These are phyloP conservation scores for Aphelenchoides avenae DNA, from an alignment of 1,140 invertebrate species.

Conservation along the genomic window DNA sequence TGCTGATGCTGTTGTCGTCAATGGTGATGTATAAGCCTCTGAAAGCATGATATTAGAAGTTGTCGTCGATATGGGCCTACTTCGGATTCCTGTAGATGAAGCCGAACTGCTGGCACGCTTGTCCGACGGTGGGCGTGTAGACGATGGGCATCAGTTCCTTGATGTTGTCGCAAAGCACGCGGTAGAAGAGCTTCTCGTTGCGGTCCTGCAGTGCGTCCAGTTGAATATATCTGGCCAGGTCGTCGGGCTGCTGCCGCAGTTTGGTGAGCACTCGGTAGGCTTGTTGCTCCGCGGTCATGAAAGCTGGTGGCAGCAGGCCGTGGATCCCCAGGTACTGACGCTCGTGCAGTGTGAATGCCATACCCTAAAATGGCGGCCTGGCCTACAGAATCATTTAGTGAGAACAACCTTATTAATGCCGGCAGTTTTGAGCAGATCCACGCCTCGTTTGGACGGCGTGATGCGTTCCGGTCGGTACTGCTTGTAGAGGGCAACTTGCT, in stretches of 20 bases:
- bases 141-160: conserved; percentile 84
- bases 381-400: conserved; percentile 4
- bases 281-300: conserved; percentile 87
- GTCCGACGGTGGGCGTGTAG: conserved; percentile 81
- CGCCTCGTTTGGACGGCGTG: conserved; percentile 50
- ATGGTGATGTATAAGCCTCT: conserved; percentile 88
- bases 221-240: conserved; percentile 58
- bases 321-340: conserved; percentile 85
- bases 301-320: conserved; percentile 82
- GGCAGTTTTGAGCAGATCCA: conserved; percentile 56
- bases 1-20: conserved; percentile 80
- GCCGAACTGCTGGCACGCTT: conserved; percentile 93
- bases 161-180: conserved; percentile 83
- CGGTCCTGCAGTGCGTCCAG: conserved; percentile 67
- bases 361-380: conserved; percentile 67
- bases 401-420: conserved; percentile 49
- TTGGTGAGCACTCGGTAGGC: conserved; percentile 74
- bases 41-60: conserved; percentile 1
- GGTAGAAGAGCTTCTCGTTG: conserved; percentile 91
- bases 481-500: conserved; percentile 33
- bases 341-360: conserved; percentile 83
- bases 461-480: conserved; percentile 46
- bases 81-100: conserved; percentile 85
- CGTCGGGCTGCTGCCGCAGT: conserved; percentile 78
- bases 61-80: conserved; percentile 47